phyloP scores from a whole-genome alignment of 2,888 invertebrate species.

The Caenorhabditis parvicauda region DNA sequence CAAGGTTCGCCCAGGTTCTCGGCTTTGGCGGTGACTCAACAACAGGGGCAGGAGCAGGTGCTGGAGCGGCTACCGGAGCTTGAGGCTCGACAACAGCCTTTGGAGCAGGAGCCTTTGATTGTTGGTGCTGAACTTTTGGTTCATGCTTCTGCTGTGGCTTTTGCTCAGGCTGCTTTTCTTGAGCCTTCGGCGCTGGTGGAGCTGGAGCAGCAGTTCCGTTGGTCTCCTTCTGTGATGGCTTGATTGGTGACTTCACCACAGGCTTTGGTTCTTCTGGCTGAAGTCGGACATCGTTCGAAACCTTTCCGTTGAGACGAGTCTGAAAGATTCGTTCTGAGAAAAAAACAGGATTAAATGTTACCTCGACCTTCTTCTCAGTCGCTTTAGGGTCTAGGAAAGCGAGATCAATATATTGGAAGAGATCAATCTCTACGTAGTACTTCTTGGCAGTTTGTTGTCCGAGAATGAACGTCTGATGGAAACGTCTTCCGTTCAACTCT shows the following conservation, averaged over 20 bases:
- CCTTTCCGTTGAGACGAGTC: constrained; percentile 12
- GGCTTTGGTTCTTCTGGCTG: constrained; percentile 11
- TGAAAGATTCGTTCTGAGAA: neutral
- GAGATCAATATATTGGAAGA: constrained; percentile 31
- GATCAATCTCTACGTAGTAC: constrained; percentile 39
- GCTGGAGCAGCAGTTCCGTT: neutral
- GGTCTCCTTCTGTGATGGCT: neutral
- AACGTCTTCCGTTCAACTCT: constrained; percentile 27
- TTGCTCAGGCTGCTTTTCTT: too few relatives aligned
- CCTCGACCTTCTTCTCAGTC: neutral
- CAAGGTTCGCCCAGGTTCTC: constrained; percentile 37
- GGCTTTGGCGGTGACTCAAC: constrained; percentile 18
- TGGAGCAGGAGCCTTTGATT: too few relatives aligned
- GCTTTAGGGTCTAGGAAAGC: constrained; percentile 5
- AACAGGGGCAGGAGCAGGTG: constrained; percentile 7
- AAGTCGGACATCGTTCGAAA: constrained; percentile 1
- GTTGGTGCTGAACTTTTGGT: too few relatives aligned
- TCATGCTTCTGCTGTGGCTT: too few relatives aligned
- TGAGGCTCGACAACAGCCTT: too few relatives aligned
- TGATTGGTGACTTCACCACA: constrained; percentile 7
- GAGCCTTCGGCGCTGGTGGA: neutral
- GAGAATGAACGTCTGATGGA: constrained; percentile 39
- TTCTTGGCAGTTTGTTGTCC: constrained; percentile 40
- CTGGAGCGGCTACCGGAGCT: constrained; percentile 7
- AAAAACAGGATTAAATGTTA: neutral